Evolutionary conservation across 1,140 invertebrate species (phyloP).

Genomic region (Sitodiplosis mosellana): DNA sequence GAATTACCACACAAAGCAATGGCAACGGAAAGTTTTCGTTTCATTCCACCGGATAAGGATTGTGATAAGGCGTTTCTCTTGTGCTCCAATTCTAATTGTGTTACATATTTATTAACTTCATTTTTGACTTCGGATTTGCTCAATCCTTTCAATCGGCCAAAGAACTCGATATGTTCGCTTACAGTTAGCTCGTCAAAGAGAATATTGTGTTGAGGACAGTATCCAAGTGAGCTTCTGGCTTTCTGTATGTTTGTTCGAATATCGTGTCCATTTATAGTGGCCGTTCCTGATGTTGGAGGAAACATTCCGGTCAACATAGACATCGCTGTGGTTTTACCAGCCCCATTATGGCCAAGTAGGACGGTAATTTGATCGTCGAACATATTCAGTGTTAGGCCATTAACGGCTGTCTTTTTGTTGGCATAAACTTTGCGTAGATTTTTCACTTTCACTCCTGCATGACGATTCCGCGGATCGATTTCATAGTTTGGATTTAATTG

Average conservation of each 20-base stretch:
- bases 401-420: slow-evolving; percentile 38
- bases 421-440: slow-evolving; percentile 39
- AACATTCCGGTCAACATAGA: slow-evolving; percentile 59
- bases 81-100: slow-evolving; percentile 43
- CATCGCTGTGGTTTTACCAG: slow-evolving; percentile 40
- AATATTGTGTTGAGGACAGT: slow-evolving; percentile 86
- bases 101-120: slow-evolving; percentile 34
- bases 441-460: slow-evolving; percentile 39
- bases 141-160: slow-evolving; percentile 48
- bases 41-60: slow-evolving; percentile 68
- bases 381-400: slow-evolving; percentile 50
- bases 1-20: slow-evolving; percentile 55
- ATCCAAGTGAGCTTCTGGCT: slow-evolving; percentile 45
- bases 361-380: slow-evolving; percentile 35
- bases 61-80: slow-evolving; percentile 33
- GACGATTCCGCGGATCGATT: slow-evolving; percentile 29
- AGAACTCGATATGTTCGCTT: slow-evolving; percentile 70
- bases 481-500: slow-evolving; percentile 28
- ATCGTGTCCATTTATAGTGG: slow-evolving; percentile 48
- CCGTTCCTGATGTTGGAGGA: slow-evolving; percentile 48
- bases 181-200: slow-evolving; percentile 64
- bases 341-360: slow-evolving; percentile 59
- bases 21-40: slow-evolving; percentile 58
- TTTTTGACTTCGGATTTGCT: slow-evolving; percentile 33
- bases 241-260: slow-evolving; percentile 31